Percentiles rank a stretch among this genome's conserved stretches.
These are phyloP conservation scores for Parasteatoda tepidariorum DNA, from an alignment of 1,140 invertebrate genomes.

Conservation along the genomic window DNA sequence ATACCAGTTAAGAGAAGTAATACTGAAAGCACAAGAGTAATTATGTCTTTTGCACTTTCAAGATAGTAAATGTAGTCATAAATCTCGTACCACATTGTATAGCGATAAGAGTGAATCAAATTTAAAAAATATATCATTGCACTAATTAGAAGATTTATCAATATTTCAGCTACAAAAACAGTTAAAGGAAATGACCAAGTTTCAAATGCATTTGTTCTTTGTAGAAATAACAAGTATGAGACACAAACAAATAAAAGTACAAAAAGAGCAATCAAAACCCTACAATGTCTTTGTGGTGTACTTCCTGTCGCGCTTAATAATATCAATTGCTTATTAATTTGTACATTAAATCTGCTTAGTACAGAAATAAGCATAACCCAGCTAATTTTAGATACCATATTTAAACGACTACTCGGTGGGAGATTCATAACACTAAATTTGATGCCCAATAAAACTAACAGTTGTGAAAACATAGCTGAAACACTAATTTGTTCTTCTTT, in stretches of 20 bases:
- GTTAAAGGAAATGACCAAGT: slow-evolving; percentile 92
- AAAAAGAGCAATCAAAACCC: slow-evolving; percentile 84
- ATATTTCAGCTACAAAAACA: slow-evolving; percentile 87
- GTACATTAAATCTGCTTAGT: slow-evolving; percentile 79
- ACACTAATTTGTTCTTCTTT: slow-evolving; percentile 89
- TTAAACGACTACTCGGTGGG: slow-evolving; percentile 87
- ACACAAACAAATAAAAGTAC: slow-evolving; percentile 86
- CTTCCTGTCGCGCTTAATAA: slow-evolving; percentile 88
- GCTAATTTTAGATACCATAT: slow-evolving; percentile 88
- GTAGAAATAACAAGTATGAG: slow-evolving; percentile 81
- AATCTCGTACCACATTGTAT: slow-evolving; percentile 90
- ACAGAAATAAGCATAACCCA: slow-evolving; percentile 90
- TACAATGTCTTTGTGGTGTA: slow-evolving; percentile 81
- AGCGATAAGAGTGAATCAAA: slow-evolving; percentile 85
- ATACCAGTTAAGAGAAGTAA: neutral
- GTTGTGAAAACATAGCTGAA: slow-evolving; percentile 88
- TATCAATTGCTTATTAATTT: slow-evolving; percentile 88
- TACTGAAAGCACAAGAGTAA: neutral
- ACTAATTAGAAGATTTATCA: slow-evolving; percentile 79
- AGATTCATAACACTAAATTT: slow-evolving; percentile 92
- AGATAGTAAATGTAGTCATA: slow-evolving; percentile 93
- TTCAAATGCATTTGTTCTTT: slow-evolving; percentile 84
- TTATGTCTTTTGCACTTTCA: slow-evolving; percentile 13
- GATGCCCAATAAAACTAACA: slow-evolving; percentile 94
- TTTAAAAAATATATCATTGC: slow-evolving; percentile 90